Base-by-base conservation (phyloP, 2,797 vertebrate species). In the Pterois miles region DNA sequence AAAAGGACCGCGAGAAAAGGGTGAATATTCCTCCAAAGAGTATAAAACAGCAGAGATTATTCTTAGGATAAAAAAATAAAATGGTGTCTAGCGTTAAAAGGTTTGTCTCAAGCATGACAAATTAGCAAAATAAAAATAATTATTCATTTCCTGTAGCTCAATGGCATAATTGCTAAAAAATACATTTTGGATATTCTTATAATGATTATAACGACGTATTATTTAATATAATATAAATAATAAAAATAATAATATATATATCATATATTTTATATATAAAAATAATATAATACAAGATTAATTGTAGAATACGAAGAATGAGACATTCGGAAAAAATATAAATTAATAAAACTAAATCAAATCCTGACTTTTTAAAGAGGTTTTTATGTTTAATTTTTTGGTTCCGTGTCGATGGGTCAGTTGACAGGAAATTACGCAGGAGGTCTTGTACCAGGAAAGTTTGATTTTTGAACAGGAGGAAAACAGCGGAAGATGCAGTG, bases 351-450 rank as follows among this genome's bases (percentile, higher is more conserved):
- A n/a, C n/a, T n/a, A n/a, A n/a, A n/a, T n/a, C n/a, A n/a, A n/a
- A n/a, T n/a, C n/a, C n/a, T n/a, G n/a, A n/a, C n/a, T n/a, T n/a
- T n/a, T n/a, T n/a, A n/a, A n/a, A n/a, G n/a, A n/a, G n/a, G 31
- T 7, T 33, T 33, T 50, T 18, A 2, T 20, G 9, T 48, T 29
- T 3, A 2, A 7, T 20, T 33, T 53, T 38, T 36, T 64, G 7
- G 4, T 82, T 84, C 64, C 58, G 59, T 65, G 64, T 77, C 33
- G 1, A 11, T 2, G 38, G 82, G 71, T 81, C 62, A 79, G 0
- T 6, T 22, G 16, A 83, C 79, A 74, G 76, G 80, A 87, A 86
- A 64, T 76, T 69, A 54, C 36, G 73, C 27, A 4, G 2, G 31
- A 23, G 57, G 66, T 80, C 56, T 54, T 29, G 22, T 43, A 65